Percentiles rank a stretch among this genome's conserved stretches.
phyloP scores from a whole-genome alignment of 2,113 vertebrate genomes.

The Hippoglossus stenolepis region DNA sequence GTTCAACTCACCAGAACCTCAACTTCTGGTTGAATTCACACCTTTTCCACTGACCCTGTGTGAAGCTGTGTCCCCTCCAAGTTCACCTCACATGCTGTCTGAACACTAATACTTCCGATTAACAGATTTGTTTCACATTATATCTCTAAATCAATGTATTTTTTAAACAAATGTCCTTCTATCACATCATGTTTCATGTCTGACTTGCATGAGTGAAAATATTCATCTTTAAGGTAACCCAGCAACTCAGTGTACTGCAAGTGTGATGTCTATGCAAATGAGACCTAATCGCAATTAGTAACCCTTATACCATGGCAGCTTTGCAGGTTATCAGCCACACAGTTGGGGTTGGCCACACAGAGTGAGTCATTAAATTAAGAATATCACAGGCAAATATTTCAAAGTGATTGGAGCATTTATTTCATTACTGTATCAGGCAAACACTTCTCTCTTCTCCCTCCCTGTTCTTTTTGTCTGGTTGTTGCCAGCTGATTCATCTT shows the following conservation, averaged over 20 bases:
- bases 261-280: neutral
- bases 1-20: no score
- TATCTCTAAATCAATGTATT: no score
- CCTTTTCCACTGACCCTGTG: no score
- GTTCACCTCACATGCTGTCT: no score
- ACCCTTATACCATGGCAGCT: neutral
- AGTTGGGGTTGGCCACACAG: neutral
- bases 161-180: no score
- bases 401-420: neutral
- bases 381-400: neutral
- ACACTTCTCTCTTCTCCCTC: neutral
- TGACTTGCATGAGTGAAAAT: no score
- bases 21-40: no score
- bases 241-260: neutral
- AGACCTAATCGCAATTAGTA: neutral
- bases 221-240: neutral
- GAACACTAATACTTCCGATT: no score
- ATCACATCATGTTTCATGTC: no score
- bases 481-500: slow-evolving; percentile 1
- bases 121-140: no score
- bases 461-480: neutral
- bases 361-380: neutral
- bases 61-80: no score
- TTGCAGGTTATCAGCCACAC: neutral
- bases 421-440: neutral